These are phyloP conservation scores for Porites evermanni DNA, from an alignment of 92 coral and sea anemone genomes.

Conservation along the genomic window DNA sequence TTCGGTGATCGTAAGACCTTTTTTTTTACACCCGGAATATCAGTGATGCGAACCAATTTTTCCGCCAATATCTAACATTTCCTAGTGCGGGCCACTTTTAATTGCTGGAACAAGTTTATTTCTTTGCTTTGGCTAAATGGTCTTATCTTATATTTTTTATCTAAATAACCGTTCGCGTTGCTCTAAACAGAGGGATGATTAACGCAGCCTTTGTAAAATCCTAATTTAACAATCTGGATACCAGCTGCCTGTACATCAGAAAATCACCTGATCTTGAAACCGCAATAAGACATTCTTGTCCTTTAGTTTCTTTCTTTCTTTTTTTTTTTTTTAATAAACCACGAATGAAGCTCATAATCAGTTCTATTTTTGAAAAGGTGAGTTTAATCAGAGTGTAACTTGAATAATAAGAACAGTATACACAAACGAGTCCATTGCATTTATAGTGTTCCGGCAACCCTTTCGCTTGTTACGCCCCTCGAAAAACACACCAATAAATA, in stretches of 20 bases:
- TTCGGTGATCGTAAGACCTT: not conserved
- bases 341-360: not conserved
- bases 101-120: not conserved
- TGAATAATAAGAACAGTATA: not conserved
- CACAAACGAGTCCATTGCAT: not conserved
- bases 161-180: slow-evolving; percentile 49
- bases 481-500: too few relatives aligned
- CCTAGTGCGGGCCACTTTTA: not conserved
- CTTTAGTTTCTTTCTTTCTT: not conserved
- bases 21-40: too few relatives aligned
- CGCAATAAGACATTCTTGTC: slow-evolving; percentile 28
- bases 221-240: slow-evolving; percentile 44
- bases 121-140: slow-evolving; percentile 12
- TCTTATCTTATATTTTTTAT: slow-evolving; percentile 47
- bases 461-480: not conserved
- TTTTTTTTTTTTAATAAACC: not conserved
- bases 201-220: slow-evolving; percentile 41
- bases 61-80: not conserved
- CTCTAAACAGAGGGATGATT: slow-evolving; percentile 45
- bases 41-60: too few relatives aligned
- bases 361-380: not conserved
- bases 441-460: not conserved
- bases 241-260: slow-evolving; percentile 33
- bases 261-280: slow-evolving; percentile 3
- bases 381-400: too few relatives aligned